Conservation (phyloP, 2,113 vertebrate species). For the Archilochus colubris region DNA sequence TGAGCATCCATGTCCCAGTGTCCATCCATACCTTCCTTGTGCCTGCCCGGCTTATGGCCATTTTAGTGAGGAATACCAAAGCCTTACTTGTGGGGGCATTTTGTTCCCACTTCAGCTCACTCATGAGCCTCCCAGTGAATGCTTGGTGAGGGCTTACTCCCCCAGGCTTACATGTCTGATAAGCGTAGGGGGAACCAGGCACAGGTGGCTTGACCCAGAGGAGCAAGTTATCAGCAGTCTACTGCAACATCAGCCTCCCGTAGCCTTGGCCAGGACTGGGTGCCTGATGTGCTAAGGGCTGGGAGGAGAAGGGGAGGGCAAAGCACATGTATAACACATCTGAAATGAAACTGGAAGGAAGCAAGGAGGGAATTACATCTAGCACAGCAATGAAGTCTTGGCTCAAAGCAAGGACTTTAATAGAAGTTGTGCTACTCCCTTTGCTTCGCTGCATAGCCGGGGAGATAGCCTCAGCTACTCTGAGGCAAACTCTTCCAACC, state of each 20-base stretch:
- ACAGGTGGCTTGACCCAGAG: not conserved
- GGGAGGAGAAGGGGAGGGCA: not conserved
- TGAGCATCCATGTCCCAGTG: not conserved
- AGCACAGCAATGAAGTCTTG: not conserved
- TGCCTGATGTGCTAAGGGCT: not conserved
- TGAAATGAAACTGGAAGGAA: not conserved
- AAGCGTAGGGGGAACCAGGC: not conserved
- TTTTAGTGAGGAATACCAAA: not conserved
- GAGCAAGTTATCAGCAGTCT: not conserved
- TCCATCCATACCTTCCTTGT: not conserved
- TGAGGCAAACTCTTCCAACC: not conserved
- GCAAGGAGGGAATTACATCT: not conserved
- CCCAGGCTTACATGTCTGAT: rapidly evolving
- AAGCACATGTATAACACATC: not conserved
- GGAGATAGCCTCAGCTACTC: not conserved
- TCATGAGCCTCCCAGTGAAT: not conserved
- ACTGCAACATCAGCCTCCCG: not conserved
- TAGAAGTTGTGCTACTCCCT: not conserved
- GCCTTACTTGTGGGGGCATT: not conserved
- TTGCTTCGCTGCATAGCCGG: not conserved
- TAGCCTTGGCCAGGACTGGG: not conserved
- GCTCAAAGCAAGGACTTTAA: not conserved
- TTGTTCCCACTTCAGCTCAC: not conserved
- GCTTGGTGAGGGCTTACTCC: not conserved
- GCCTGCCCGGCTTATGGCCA: not conserved